Evolutionary conservation across 2,888 invertebrate species (phyloP), one percentile per base, ranked within the genome.

Genomic region (Eilema griseolum): DNA sequence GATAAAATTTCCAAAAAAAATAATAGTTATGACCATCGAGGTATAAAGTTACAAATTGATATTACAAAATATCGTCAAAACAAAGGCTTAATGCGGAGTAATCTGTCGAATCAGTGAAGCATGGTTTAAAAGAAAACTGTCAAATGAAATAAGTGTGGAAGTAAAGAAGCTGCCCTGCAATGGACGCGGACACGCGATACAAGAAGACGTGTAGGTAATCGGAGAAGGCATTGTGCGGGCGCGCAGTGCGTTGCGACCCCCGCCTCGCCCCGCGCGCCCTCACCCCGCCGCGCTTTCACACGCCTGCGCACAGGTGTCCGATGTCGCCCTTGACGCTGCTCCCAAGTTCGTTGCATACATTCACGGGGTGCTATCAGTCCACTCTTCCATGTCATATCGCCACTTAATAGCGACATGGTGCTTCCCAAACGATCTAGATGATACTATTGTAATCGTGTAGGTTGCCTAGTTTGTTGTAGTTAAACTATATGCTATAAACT

Each of bases 271-370:
- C 80, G 79, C 80, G 79, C 76, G 75, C 75, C 76, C 78, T 69
- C 70, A 74, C 78, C 83, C 82, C 77, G 76, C 81, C 85, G 90
- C 92, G 90, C 93, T 94, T 93, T 94, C 94, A 94, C 94, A 94
- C 93, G 92, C 92, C 91, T 89, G 93, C 92, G 92, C 93, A 91
- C 94, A 93, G 94, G 95, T 95, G 93, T 95, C 93, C 87, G 89
- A 83, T 95, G 88, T 93, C 94, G 94, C 94, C 95, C 94, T 95
- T 95, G 94, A 93, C 90, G 92, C 86, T 77, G 83, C 84, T 87
- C 83, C 89, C 90, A 92, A 91, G 89, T 91, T 89, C 90, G 90
- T 88, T 85, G 85, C 86, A 84, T 85, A 86, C 87, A 84, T 72
- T 79, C 74, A 75, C 75, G 73, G 67, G 76, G 74, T 69, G 66